Conservation (phyloP, 1,140 invertebrate genomes). For the Orius insidiosus region DNA sequence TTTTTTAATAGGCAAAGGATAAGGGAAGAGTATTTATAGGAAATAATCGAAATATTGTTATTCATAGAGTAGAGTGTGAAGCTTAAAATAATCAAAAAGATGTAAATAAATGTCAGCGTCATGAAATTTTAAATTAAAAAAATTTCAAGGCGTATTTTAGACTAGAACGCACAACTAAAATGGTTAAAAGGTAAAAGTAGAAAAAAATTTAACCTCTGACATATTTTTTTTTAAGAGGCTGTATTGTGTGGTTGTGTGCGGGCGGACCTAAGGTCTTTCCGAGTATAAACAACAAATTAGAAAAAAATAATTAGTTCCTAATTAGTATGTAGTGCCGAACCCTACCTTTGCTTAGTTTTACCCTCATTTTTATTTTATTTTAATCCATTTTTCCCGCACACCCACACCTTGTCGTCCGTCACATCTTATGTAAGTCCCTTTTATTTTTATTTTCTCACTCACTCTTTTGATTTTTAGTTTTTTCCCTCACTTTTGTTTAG, state of each 20-base stretch:
- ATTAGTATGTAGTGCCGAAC: constrained; percentile 1
- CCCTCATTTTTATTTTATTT: constrained; percentile 9
- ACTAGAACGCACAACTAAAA: too few relatives aligned
- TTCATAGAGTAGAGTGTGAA: too few relatives aligned
- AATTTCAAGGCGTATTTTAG: too few relatives aligned
- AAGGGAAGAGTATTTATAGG: too few relatives aligned
- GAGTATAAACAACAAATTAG: too few relatives aligned
- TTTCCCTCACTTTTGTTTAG: constrained; percentile 5
- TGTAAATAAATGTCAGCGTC: too few relatives aligned
- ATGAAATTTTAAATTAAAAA: too few relatives aligned
- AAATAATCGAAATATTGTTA: too few relatives aligned
- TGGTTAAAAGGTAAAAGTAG: too few relatives aligned
- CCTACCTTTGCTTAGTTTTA: constrained; percentile 9
- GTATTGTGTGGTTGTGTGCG: constrained; percentile 12
- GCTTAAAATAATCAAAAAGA: too few relatives aligned
- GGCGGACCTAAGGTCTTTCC: constrained; percentile 8
- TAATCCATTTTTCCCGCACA: constrained; percentile 8
- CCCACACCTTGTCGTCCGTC: background rate
- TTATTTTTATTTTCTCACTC: constrained; percentile 4
- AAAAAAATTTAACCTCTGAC: constrained; percentile 6
- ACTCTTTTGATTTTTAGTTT: too few relatives aligned
- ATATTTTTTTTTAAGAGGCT: constrained; percentile 14
- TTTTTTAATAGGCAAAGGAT: too few relatives aligned
- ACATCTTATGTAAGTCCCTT: constrained; percentile 9
- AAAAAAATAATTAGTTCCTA: background rate